phyloP scores from a whole-genome alignment of 2,888 invertebrate genomes.

The Acrobasis repandana region DNA sequence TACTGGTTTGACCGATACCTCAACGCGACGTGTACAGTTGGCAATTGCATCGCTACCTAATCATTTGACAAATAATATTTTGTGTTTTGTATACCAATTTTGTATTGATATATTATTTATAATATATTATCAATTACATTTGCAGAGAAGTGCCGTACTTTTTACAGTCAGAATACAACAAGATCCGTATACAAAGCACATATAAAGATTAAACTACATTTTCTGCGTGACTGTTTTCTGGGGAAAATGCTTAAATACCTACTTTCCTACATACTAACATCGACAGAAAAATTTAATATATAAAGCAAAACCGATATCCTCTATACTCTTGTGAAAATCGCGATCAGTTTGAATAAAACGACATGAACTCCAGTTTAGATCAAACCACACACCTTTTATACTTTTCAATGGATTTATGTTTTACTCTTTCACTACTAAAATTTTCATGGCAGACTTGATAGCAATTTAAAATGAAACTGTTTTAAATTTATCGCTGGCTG shows the following conservation, averaged over 20 bases:
- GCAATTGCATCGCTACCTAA: not conserved
- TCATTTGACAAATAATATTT: not conserved
- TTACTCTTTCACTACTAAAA: not conserved
- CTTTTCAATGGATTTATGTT: not conserved
- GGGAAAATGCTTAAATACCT: too few relatives aligned
- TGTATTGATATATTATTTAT: too few relatives aligned
- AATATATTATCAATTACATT: too few relatives aligned
- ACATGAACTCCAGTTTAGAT: not conserved
- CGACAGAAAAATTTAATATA: too few relatives aligned
- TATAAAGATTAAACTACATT: too few relatives aligned
- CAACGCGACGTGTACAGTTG: not conserved
- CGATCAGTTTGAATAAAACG: not conserved
- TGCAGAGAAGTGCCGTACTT: too few relatives aligned
- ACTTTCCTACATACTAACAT: too few relatives aligned
- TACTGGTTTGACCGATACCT: slow-evolving; percentile 15
- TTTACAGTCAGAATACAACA: too few relatives aligned
- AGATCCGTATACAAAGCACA: too few relatives aligned
- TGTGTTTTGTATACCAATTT: too few relatives aligned
- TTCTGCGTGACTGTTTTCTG: too few relatives aligned
- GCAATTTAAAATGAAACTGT: not conserved
- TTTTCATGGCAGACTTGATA: slow-evolving; percentile 2
- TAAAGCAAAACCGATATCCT: too few relatives aligned
- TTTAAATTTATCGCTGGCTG: slow-evolving; percentile 7
- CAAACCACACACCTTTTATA: not conserved
- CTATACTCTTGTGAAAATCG: not conserved